A percentile compares a stretch with the other conserved stretches of the same genome.
Evolutionary conservation across 1,140 invertebrate genomes (phyloP).

Genomic region (Lasioglossum baleicum): DNA sequence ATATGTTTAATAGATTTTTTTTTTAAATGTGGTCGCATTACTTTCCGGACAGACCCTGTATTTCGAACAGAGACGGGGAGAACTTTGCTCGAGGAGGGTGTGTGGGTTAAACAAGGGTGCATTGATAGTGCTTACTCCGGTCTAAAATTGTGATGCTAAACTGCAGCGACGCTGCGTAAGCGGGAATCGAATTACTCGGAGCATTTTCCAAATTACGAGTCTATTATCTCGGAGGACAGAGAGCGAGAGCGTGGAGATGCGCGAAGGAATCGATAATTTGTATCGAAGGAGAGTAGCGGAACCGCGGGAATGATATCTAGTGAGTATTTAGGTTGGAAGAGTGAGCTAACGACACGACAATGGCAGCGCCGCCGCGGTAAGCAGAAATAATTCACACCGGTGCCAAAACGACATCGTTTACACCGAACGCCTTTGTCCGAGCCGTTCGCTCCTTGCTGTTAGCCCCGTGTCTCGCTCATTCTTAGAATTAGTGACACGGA

Average conservation of each 20-base stretch:
- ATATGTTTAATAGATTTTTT: too few species aligned
- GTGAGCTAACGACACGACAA: background rate
- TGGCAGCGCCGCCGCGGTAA: constrained; percentile 12
- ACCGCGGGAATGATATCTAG: background rate
- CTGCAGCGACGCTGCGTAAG: too few species aligned
- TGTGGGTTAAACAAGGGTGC: too few species aligned
- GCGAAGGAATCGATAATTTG: background rate
- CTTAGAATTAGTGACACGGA: constrained; percentile 62
- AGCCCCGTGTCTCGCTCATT: constrained; percentile 1
- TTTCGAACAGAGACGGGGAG: too few species aligned
- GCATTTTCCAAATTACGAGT: too few species aligned
- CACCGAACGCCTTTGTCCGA: constrained; percentile 33
- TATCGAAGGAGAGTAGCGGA: background rate
- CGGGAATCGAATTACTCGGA: too few species aligned
- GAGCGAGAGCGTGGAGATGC: background rate
- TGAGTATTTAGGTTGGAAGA: background rate
- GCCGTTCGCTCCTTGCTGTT: background rate
- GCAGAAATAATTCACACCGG: constrained; percentile 36
- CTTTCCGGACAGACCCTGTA: too few species aligned
- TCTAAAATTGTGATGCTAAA: too few species aligned
- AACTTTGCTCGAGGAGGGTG: too few species aligned
- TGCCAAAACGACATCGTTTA: constrained; percentile 41
- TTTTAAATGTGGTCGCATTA: too few species aligned
- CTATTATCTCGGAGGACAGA: too few species aligned
- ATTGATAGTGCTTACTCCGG: too few species aligned